A percentile compares a stretch with the other conserved stretches of the same genome.
Conservation (phyloP, 2,797 vertebrate genomes). For the Sebastes hubbsi region DNA sequence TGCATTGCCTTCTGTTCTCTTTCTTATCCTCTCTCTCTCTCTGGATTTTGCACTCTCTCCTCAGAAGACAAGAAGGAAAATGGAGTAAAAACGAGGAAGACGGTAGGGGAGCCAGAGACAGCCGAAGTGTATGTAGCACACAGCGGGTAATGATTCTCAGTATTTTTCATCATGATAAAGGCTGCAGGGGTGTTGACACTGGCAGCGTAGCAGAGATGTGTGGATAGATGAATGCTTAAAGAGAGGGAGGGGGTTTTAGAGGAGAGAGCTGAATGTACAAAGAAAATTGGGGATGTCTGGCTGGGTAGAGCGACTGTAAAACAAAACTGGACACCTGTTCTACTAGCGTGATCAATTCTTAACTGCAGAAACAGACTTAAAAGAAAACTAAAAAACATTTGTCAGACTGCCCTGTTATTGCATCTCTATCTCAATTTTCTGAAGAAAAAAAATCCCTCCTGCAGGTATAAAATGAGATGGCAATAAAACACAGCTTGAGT, state of each 20-base stretch:
- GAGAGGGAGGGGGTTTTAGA: background rate
- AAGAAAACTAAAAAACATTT: background rate
- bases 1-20: slow-evolving; percentile 22
- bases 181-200: slow-evolving; percentile 29
- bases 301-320: slow-evolving; percentile 1
- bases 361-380: background rate
- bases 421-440: background rate
- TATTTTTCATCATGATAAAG: slow-evolving; percentile 51
- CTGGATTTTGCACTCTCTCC: slow-evolving; percentile 9
- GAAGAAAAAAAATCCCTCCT: background rate
- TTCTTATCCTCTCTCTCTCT: background rate
- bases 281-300: slow-evolving; percentile 1
- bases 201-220: slow-evolving; percentile 10
- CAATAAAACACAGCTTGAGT: slow-evolving; percentile 12
- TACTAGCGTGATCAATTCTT: background rate
- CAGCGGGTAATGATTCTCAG: slow-evolving; percentile 50
- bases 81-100: background rate
- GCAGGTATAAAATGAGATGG: background rate
- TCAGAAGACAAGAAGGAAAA: slow-evolving; percentile 3
- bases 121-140: slow-evolving; percentile 26
- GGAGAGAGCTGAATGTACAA: background rate
- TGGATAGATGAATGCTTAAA: slow-evolving; percentile 21
- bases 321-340: slow-evolving; percentile 29
- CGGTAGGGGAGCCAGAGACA: slow-evolving; percentile 4
- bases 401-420: background rate